Base-by-base conservation (phyloP, 1,140 invertebrate genomes). In the Achatina immaculata region DNA sequence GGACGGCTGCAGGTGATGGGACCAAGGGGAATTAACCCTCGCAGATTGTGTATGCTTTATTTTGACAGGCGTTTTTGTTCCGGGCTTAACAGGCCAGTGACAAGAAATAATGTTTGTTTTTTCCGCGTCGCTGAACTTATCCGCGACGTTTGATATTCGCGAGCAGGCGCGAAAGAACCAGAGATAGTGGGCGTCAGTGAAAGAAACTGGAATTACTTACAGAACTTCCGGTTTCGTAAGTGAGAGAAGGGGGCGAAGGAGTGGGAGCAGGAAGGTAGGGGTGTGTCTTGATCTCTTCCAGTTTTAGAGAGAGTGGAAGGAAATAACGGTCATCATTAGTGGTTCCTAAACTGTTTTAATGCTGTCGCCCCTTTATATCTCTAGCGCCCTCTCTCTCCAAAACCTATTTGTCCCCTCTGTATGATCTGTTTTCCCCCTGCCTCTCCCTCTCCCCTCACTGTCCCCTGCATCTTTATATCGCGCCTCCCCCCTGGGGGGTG, bases 101-200 rank as follows among this genome's bases (percentile, higher is more conserved):
- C 68, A 71, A 71, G 68, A 28, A 71, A 71, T 71, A 71, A 71
- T 71, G 68, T 71, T 71, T 71, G 68, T 71, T 71, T 71, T 71
- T 45, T 71, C 38, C 68, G n/a, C 14, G 68, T 24, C 21, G 9
- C 1, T 71, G 68, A 40, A 71, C 36, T 71, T 71, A n/a, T 62
- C 58, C 58, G n/a, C 16, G 58, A 62, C 58, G 58, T 62, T 62
- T 62, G 58, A 62, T 62, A 62, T 62, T 62, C 58, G 58, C 9
- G 58, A 62, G n/a, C 58, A 31, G 58, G 4, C 58, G 58, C 6
- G 28, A 62, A 28, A 62, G 28, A 34, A 31, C n/a, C n/a, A 14
- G 4, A 31, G 21, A 31, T 2, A 2, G n/a, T 6, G 2, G 28
- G n/a, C 0, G 2, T 62, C 28, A 62, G 31, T 31, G n/a, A 34